Evolutionary conservation across 2,888 invertebrate genomes (phyloP).

Genomic region (Dorcus parallelipipedus): DNA sequence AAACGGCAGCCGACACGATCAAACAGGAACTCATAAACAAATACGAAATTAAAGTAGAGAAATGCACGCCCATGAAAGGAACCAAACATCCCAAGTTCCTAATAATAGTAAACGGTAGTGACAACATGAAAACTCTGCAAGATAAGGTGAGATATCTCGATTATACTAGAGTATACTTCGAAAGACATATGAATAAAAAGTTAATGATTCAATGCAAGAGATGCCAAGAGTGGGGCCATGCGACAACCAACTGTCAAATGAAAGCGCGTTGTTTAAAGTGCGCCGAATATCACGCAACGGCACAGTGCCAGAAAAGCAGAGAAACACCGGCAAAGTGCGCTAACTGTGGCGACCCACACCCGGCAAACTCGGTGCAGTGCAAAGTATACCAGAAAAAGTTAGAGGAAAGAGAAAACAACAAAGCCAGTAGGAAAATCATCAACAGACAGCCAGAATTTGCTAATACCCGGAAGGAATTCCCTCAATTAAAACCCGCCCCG

Average conservation of each 20-base stretch:
- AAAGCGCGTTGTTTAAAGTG: not conserved
- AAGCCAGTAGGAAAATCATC: not conserved
- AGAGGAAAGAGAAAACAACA: not conserved
- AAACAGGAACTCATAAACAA: not conserved
- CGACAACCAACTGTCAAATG: no score
- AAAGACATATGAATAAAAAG: not conserved
- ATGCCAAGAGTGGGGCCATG: no score
- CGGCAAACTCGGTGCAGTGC: conserved; percentile 6
- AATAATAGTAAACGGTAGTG: not conserved
- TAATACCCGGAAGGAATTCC: not conserved
- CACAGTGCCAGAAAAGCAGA: conserved; percentile 6
- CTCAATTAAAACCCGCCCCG: not conserved
- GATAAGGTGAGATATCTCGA: not conserved
- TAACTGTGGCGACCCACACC: not conserved
- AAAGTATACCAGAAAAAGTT: conserved; percentile 1
- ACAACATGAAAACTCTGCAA: not conserved
- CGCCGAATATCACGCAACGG: conserved; percentile 2
- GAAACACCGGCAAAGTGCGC: conserved; percentile 4
- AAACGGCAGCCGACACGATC: not conserved
- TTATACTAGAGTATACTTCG: not conserved
- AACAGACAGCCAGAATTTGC: not conserved
- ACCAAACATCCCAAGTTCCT: not conserved
- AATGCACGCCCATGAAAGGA: not conserved
- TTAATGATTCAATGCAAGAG: not conserved
- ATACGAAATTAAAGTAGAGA: not conserved